Conservation (phyloP, 2,113 vertebrate species). For the Pyrgilauda ruficollis region DNA sequence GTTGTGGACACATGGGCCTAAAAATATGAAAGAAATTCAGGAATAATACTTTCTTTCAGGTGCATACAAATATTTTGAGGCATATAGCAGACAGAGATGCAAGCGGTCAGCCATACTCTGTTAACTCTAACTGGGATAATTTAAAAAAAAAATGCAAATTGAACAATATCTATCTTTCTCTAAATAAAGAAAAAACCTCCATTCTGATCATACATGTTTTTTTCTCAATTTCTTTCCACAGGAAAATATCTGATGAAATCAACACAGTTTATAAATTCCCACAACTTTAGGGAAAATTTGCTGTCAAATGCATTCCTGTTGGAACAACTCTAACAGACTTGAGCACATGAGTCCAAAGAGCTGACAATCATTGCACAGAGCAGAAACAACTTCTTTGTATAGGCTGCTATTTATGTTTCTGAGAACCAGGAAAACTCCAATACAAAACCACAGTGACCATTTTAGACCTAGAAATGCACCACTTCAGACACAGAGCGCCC, state of each 20-base stretch:
- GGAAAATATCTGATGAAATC: not conserved
- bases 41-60: not conserved
- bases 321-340: not conserved
- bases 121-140: not conserved
- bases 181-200: not conserved
- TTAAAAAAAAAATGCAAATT: not conserved
- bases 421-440: not conserved
- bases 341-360: not conserved
- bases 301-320: not conserved
- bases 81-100: not conserved
- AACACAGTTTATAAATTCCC: not conserved
- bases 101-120: not conserved
- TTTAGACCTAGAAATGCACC: not conserved
- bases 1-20: not conserved
- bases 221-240: not conserved
- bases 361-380: not conserved
- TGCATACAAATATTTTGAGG: not conserved
- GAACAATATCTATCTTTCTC: not conserved
- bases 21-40: not conserved
- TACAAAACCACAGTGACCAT: not conserved
- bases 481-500: not conserved
- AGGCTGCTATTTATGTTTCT: not conserved
- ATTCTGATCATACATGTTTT: accelerated
- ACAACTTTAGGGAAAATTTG: not conserved
- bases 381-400: not conserved